Base-by-base conservation (phyloP, 2,888 invertebrate genomes). In the Acanthosepion pharaonis region DNA sequence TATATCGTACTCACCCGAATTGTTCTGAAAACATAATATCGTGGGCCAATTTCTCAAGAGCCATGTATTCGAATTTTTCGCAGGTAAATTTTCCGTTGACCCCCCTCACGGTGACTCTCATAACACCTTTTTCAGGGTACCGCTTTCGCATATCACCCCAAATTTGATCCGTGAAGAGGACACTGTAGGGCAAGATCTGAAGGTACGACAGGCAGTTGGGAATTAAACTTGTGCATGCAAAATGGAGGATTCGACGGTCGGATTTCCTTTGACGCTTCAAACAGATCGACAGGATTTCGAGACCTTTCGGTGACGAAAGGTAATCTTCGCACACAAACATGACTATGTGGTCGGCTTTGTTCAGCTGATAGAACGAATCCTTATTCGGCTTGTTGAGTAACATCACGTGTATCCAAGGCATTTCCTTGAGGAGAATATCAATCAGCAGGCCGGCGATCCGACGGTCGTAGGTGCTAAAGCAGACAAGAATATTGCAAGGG, bases 281-380 rank as follows among this genome's bases (percentile, higher is more conserved):
- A 11, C 96, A 96, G 5, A 96, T 95, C 94, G 96, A 96, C 8
- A 97, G 96, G 94, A 97, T 96, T 91, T 97, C 96, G 94, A 96
- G 95, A 25, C 96, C 96, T 92, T 96, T 95, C 25, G 95, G 94
- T 18, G 96, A 96, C n/a, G 95, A 92, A 8, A 96, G 91, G 93
- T 96, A 97, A 28, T 96, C 96, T n/a, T 96, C 95, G 0, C 97
- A 97, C 20, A 97, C 94, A 51, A 97, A 95, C 42, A 96, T 94
- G 8, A 97, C 96, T 33, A 97, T 95, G 91, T 96, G 95, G 55
- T 95, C 95, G 11, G 97, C 96, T 20, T 95, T 95, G 92, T 97
- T 96, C n/a, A 97, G 94, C 33, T 95, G 95, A 33, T 94, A 94
- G 20, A 96, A 94, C 33, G 95, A 94, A 42, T 95, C 94, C 33